Conservation (phyloP, 2,797 vertebrate species). For the Crenuchus spilurus region DNA sequence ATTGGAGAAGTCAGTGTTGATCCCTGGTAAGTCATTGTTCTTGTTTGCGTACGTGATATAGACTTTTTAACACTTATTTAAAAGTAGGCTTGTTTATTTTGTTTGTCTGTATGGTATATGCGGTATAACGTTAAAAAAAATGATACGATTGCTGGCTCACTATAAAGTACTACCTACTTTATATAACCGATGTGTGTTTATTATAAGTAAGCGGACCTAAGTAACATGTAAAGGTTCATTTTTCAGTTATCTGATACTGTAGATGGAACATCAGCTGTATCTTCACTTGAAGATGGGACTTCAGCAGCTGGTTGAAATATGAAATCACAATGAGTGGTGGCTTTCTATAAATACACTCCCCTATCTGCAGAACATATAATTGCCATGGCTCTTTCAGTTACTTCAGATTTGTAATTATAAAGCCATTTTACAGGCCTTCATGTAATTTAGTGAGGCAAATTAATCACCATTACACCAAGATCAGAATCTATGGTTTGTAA, state of each 20-base stretch:
- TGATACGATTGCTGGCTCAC: no score
- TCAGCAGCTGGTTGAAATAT: not conserved
- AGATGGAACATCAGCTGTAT: not conserved
- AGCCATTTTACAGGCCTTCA: conserved; percentile 52
- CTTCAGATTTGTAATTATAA: conserved; percentile 51
- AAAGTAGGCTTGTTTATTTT: no score
- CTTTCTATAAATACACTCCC: conserved; percentile 38
- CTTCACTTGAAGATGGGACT: not conserved
- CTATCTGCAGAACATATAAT: conserved; percentile 46
- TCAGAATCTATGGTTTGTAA: conserved; percentile 18
- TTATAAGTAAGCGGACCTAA: not conserved
- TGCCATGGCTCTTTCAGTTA: conserved; percentile 53
- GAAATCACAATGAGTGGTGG: conserved; percentile 40
- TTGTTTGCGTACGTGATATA: no score
- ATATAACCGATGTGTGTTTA: no score
- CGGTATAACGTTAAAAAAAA: no score
- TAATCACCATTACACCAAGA: conserved; percentile 52
- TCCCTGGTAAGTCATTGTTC: no score
- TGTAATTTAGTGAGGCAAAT: conserved; percentile 57
- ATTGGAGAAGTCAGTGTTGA: no score
- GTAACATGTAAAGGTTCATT: not conserved
- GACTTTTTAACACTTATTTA: no score
- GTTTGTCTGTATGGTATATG: no score
- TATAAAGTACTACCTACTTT: no score
- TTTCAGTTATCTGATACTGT: not conserved